Evolutionary conservation across 2,888 invertebrate genomes (phyloP).

Genomic region (Celastrina argiolus): DNA sequence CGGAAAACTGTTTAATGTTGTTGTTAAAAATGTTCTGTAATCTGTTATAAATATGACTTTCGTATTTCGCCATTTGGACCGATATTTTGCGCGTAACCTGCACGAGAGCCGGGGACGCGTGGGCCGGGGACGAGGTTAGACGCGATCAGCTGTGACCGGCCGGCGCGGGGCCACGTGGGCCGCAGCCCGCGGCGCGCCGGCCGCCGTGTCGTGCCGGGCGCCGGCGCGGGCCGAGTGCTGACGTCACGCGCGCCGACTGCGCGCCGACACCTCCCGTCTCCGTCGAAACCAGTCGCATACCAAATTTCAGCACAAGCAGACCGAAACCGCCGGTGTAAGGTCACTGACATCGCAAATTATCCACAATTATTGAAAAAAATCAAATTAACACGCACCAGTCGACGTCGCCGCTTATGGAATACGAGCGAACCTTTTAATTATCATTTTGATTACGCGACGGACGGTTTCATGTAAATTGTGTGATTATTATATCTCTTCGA

Average conservation of each 20-base stretch:
- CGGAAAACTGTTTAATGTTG: constrained; percentile 23
- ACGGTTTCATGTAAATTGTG: constrained; percentile 19
- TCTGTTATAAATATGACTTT: neutral
- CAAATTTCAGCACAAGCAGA: constrained; percentile 63
- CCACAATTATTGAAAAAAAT: constrained; percentile 35
- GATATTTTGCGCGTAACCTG: neutral
- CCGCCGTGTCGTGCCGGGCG: constrained; percentile 50
- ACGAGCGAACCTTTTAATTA: constrained; percentile 13
- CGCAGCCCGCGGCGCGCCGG: constrained; percentile 43
- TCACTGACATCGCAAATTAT: constrained; percentile 58
- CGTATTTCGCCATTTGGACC: neutral
- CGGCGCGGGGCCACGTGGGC: constrained; percentile 57
- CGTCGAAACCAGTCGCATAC: constrained; percentile 62
- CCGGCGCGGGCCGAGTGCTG: constrained; percentile 47
- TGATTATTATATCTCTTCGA: neutral
- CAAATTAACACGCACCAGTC: constrained; percentile 27
- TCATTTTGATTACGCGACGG: neutral
- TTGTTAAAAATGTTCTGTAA: neutral
- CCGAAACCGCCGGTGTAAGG: constrained; percentile 60
- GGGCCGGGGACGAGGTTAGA: neutral
- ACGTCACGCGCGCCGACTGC: constrained; percentile 50
- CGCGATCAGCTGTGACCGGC: constrained; percentile 51
- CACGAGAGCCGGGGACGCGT: neutral
- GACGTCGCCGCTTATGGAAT: constrained; percentile 13
- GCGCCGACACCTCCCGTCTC: constrained; percentile 35